phyloP scores from a whole-genome alignment of 2,797 vertebrate genomes.

The Argya squamiceps region DNA sequence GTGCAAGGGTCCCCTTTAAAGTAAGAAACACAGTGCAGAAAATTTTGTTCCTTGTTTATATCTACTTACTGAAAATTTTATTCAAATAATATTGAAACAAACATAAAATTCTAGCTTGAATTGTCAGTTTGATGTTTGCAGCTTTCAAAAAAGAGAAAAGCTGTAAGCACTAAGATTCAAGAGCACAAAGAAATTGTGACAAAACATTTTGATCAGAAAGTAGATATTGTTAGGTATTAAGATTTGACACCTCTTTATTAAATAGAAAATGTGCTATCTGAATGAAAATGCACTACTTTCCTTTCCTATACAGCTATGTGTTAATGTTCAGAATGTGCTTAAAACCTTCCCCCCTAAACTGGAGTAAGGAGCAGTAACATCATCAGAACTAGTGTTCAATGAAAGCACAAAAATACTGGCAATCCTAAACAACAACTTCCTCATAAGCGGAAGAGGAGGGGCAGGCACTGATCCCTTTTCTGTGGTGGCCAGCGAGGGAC shows the following conservation, averaged over 20 bases:
- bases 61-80: neutral
- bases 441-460: neutral
- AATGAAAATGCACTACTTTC: neutral
- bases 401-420: neutral
- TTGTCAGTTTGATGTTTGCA: neutral
- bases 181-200: neutral
- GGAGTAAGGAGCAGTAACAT: neutral
- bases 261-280: neutral
- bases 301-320: neutral
- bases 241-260: neutral
- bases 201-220: neutral
- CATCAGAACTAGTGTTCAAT: neutral
- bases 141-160: neutral
- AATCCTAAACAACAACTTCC: neutral
- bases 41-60: neutral
- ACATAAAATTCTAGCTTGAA: neutral
- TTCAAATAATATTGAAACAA: neutral
- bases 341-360: neutral
- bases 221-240: neutral
- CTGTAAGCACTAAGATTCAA: neutral
- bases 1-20: neutral
- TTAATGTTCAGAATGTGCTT: neutral
- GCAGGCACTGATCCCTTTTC: neutral
- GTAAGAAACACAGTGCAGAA: neutral
- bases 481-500: rapidly evolving